Evolutionary conservation across 2,797 vertebrate species (phyloP).

Genomic region (Amazona ochrocephala): DNA sequence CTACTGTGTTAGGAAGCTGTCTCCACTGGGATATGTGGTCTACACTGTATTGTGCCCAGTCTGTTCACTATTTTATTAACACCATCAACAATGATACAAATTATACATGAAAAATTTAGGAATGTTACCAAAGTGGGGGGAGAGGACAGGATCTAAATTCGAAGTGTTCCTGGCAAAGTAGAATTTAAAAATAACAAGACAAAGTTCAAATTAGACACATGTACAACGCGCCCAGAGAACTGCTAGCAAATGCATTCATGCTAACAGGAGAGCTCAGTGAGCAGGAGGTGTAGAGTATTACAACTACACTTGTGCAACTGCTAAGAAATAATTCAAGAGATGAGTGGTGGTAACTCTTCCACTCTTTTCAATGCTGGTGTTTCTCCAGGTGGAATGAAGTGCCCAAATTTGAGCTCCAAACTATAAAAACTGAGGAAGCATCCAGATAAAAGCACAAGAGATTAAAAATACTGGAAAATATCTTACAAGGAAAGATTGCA

Average conservation of each 20-base stretch:
- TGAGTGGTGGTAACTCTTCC: not conserved
- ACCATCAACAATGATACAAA: not conserved
- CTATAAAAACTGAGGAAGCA: not conserved
- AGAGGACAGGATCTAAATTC: not conserved
- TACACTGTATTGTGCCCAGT: not conserved
- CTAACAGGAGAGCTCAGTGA: not conserved
- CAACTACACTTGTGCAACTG: not conserved
- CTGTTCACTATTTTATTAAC: not conserved
- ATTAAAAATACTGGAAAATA: not conserved
- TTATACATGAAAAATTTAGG: not conserved
- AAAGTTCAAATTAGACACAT: not conserved
- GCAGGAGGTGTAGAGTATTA: not conserved
- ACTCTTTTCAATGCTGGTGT: not conserved
- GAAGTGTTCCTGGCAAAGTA: not conserved
- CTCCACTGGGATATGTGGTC: not conserved
- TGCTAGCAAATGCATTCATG: not conserved
- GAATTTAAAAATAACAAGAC: not conserved
- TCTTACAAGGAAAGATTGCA: not conserved
- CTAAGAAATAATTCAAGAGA: not conserved
- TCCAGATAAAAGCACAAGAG: not conserved
- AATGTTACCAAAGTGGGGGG: not conserved
- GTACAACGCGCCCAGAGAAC: rapidly evolving
- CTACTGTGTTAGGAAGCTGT: not conserved
- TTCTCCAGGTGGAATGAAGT: not conserved
- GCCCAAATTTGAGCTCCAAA: not conserved